Percentiles rank a stretch among this genome's conserved stretches.
Conservation (phyloP, 1,140 invertebrate genomes). For the Sycobia sp. region DNA sequence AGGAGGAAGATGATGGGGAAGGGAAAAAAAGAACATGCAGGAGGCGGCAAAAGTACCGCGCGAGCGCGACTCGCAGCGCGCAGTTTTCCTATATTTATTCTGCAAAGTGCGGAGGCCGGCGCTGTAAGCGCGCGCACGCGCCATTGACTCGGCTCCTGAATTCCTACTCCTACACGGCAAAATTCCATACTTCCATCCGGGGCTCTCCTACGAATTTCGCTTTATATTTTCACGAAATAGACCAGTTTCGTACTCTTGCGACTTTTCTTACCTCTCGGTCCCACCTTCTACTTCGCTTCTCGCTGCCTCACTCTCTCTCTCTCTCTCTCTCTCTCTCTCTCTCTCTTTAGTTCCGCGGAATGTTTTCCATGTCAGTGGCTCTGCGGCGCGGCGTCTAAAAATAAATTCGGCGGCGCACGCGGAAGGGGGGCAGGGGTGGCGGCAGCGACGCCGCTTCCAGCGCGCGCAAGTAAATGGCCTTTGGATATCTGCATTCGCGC, state of each 20-base stretch:
- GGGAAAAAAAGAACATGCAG: constrained; percentile 1
- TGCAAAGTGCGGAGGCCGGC: neutral
- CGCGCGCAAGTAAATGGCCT: constrained; percentile 29
- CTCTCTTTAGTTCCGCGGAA: neutral
- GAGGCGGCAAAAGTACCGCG: neutral
- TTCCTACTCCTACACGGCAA: neutral
- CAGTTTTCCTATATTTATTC: constrained; percentile 27
- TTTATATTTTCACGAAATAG: constrained; percentile 28
- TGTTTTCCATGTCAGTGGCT: constrained; percentile 32
- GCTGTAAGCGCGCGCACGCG: neutral
- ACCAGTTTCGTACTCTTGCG: constrained; percentile 23
- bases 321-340: constrained; percentile 1
- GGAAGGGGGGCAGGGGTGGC: too few species aligned
- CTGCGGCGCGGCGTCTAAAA: constrained; percentile 23
- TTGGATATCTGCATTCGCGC: constrained; percentile 29
- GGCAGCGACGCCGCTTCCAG: constrained; percentile 11
- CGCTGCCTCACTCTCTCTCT: neutral
- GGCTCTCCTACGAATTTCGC: constrained; percentile 25
- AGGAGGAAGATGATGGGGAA: too few species aligned
- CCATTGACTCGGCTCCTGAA: constrained; percentile 15
- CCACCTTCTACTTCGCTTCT: neutral
- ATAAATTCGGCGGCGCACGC: constrained; percentile 16
- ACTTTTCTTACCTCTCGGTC: neutral
- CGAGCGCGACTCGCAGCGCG: neutral
- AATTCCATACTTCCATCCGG: constrained; percentile 19